Conservation (phyloP, 1,140 invertebrate genomes). For the Bombus sibiricus region DNA sequence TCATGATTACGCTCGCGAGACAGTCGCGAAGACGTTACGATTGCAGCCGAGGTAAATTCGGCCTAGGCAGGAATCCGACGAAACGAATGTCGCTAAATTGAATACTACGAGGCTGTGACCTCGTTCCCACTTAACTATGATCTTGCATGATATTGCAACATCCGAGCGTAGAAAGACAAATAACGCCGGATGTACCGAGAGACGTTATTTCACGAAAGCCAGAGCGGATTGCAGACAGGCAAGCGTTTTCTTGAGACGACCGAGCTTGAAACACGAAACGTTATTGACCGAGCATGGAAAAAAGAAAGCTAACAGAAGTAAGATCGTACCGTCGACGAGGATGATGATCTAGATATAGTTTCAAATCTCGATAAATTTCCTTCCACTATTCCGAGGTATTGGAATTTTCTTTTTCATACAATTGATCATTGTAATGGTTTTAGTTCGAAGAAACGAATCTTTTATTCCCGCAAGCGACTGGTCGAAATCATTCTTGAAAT, state of each 20-base stretch:
- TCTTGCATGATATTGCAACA: conserved; percentile 61
- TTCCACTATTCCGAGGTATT: background rate
- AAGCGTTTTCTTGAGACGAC: too few relatives aligned
- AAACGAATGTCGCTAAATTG: conserved; percentile 56
- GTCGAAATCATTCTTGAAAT: background rate
- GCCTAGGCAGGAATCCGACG: conserved; percentile 10
- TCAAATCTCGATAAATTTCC: background rate
- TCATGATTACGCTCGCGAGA: conserved; percentile 19
- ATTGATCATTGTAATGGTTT: background rate
- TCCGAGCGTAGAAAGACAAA: conserved; percentile 59
- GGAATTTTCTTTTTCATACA: background rate
- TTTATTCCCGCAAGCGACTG: background rate
- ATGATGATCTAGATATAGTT: background rate
- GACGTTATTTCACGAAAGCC: conserved; percentile 51
- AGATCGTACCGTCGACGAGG: background rate
- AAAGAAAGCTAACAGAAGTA: background rate
- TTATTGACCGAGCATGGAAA: conserved; percentile 2
- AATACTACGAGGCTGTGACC: conserved; percentile 38
- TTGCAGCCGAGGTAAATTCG: conserved; percentile 46
- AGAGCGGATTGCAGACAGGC: background rate
- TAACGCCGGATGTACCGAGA: conserved; percentile 44
- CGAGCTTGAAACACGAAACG: conserved; percentile 22
- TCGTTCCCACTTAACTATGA: conserved; percentile 62
- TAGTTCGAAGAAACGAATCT: background rate
- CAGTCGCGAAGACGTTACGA: conserved; percentile 7